phyloP scores from a whole-genome alignment of 2,888 invertebrate species.

The Drosophila putrida region DNA sequence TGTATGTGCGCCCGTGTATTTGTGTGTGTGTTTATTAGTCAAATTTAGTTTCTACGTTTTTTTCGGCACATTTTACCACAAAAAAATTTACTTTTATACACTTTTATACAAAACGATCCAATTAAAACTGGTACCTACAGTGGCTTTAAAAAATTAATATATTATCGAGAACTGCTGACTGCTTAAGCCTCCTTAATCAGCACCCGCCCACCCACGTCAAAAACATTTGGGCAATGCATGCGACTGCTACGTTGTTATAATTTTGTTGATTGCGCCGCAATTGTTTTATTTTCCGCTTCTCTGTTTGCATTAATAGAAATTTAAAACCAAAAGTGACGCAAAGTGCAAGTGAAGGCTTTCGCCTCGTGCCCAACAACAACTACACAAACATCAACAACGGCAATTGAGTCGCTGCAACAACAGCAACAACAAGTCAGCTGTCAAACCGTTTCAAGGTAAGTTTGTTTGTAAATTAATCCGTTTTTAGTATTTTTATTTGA shows the following conservation, averaged over 20 bases:
- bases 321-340: conserved; percentile 43
- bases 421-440: conserved; percentile 53
- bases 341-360: conserved; percentile 61
- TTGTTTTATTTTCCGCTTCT: conserved; percentile 49
- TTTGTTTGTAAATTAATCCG: conserved; percentile 73
- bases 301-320: conserved; percentile 48
- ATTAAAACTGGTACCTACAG: conserved; percentile 13
- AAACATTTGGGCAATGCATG: conserved; percentile 45
- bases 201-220: conserved; percentile 6
- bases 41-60: conserved; percentile 51
- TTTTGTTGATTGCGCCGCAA: conserved; percentile 38
- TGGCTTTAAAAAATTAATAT: not conserved
- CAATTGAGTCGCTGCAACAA: conserved; percentile 43
- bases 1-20: conserved; percentile 34
- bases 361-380: conserved; percentile 33
- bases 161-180: conserved; percentile 6
- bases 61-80: conserved; percentile 43
- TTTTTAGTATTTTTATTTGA: conserved; percentile 37
- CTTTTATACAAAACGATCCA: conserved; percentile 1
- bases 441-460: conserved; percentile 74
- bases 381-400: conserved; percentile 42
- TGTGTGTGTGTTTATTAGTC: conserved; percentile 65
- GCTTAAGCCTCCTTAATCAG: conserved; percentile 2
- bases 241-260: conserved; percentile 18
- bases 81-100: conserved; percentile 15